phyloP scores from a whole-genome alignment of 2,113 vertebrate genomes.

The Cichladusa arquata region DNA sequence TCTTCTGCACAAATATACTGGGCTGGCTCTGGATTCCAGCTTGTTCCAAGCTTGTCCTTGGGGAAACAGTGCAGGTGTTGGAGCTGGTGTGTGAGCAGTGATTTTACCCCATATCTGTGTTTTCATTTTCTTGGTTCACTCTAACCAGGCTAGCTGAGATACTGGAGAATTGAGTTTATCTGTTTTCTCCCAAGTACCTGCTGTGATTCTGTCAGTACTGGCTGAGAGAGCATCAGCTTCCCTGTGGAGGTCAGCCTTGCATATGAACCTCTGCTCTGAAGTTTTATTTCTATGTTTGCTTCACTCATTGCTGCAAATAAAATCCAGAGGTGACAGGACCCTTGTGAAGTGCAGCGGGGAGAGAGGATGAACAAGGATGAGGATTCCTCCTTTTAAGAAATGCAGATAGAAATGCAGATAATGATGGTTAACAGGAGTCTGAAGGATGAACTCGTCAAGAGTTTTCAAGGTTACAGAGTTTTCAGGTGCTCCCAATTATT shows the following conservation, averaged over 20 bases:
- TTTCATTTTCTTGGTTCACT: neutral
- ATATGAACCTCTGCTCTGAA: neutral
- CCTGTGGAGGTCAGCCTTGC: neutral
- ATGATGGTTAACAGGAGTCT: neutral
- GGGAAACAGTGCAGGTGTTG: neutral
- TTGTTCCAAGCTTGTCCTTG: neutral
- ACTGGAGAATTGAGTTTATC: neutral
- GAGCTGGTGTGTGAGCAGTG: neutral
- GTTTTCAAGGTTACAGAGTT: neutral
- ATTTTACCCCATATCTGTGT: neutral
- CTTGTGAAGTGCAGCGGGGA: neutral
- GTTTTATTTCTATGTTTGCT: slow-evolving; percentile 4
- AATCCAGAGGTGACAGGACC: neutral
- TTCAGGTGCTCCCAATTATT: slow-evolving; percentile 27
- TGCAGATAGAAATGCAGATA: slow-evolving; percentile 31
- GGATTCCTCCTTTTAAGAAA: slow-evolving; percentile 16
- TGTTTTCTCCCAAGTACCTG: neutral
- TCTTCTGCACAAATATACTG: neutral
- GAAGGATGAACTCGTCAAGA: neutral
- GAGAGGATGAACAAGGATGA: neutral
- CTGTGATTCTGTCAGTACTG: neutral
- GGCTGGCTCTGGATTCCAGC: neutral
- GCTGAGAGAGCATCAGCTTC: neutral
- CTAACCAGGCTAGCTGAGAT: neutral
- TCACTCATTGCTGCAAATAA: neutral